Percentiles rank a stretch among this genome's conserved stretches.
Evolutionary conservation across 2,113 vertebrate genomes (phyloP).

Genomic region (Turnix velox): DNA sequence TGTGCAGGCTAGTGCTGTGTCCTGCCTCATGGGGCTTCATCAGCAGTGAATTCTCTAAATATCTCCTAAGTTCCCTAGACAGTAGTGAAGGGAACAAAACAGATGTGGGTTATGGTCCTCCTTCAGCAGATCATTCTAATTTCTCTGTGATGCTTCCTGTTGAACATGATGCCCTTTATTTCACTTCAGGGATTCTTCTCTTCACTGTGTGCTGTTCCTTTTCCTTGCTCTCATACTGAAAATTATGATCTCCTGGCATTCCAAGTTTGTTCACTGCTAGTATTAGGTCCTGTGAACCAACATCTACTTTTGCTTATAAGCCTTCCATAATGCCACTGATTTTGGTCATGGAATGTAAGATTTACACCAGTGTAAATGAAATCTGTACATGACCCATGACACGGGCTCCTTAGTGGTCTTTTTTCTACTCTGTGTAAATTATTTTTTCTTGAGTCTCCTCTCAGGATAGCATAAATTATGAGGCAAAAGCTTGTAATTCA

Average conservation of each 20-base stretch:
- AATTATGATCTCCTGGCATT: background rate
- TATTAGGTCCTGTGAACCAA: background rate
- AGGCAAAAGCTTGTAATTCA: conserved; percentile 35
- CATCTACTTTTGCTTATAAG: background rate
- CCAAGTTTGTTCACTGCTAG: background rate
- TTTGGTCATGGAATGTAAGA: background rate
- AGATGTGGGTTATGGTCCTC: background rate
- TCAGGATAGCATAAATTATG: conserved; percentile 43
- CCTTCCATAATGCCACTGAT: background rate
- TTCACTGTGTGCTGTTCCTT: background rate
- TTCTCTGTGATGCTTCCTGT: background rate
- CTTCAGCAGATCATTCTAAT: background rate
- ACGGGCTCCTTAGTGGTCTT: background rate
- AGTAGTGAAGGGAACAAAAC: background rate
- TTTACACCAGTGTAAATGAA: conserved; percentile 29
- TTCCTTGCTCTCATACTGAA: background rate
- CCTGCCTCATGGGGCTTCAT: background rate
- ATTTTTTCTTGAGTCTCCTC: conserved; percentile 24
- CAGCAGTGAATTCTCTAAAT: background rate
- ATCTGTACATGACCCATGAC: conserved; percentile 9
- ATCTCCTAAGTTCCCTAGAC: background rate
- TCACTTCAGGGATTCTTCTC: background rate
- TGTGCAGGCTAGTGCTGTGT: background rate
- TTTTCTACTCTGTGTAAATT: conserved; percentile 28
- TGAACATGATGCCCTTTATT: background rate